Evolutionary conservation across 2,113 vertebrate species (phyloP).

Genomic region (Takifugu flavidus): DNA sequence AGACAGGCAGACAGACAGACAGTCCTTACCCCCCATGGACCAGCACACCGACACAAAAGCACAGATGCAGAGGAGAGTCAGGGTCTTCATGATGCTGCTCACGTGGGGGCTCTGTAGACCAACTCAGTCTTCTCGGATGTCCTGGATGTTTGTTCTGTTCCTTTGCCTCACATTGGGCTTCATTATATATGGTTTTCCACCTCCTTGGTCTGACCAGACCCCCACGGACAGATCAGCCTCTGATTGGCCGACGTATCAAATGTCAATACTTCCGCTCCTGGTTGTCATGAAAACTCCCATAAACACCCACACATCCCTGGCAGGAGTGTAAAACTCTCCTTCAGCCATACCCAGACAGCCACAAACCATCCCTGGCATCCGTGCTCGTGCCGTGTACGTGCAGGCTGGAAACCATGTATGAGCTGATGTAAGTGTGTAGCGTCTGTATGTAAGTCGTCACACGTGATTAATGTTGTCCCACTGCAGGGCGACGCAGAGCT

Average conservation of each 20-base stretch:
- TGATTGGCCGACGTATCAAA: constrained; percentile 73
- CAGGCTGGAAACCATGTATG: neutral
- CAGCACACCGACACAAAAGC: constrained; percentile 70
- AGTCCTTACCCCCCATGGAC: constrained; percentile 68
- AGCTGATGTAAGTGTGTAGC: neutral
- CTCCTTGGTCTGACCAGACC: constrained; percentile 44
- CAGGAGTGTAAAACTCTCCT: constrained; percentile 37
- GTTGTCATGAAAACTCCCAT: constrained; percentile 49
- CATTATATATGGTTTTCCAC: constrained; percentile 69
- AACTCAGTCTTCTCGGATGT: constrained; percentile 19
- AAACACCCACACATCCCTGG: constrained; percentile 64
- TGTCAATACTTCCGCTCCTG: constrained; percentile 63
- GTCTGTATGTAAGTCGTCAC: neutral
- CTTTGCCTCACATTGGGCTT: constrained; percentile 22
- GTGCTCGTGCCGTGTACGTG: neutral
- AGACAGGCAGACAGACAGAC: neutral
- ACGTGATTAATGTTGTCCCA: too few relatives aligned
- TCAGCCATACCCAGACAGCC: constrained; percentile 35
- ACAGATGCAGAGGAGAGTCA: constrained; percentile 66
- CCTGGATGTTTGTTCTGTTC: constrained; percentile 34
- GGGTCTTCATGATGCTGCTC: constrained; percentile 72
- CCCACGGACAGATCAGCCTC: constrained; percentile 26
- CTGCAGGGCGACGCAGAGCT: too few relatives aligned
- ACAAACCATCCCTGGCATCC: constrained; percentile 43
- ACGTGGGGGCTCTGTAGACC: constrained; percentile 11